Evolutionary conservation across 2,113 vertebrate species (phyloP).

Genomic region (Tonatia bakeri): DNA sequence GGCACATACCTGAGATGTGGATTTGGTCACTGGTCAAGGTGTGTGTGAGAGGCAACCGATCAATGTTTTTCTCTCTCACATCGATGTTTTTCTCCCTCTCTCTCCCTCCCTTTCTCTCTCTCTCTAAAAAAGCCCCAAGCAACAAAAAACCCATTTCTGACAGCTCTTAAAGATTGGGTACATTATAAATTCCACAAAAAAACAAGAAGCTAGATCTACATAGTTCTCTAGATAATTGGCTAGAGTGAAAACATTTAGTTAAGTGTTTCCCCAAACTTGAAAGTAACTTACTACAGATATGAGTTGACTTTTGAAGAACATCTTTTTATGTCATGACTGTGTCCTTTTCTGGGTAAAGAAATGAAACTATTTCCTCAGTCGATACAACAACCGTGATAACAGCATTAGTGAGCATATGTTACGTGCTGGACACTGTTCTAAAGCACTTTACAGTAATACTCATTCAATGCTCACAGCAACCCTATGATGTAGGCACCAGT

Average conservation of each 20-base stretch:
- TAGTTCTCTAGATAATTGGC: neutral
- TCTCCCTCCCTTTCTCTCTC: no score
- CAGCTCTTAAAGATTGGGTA: neutral
- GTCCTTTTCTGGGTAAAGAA: neutral
- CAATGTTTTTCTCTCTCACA: no score
- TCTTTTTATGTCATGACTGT: neutral
- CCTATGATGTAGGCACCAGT: neutral
- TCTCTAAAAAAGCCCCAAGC: no score
- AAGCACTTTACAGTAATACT: neutral
- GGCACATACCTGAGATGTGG: no score
- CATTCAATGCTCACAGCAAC: neutral
- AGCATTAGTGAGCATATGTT: neutral
- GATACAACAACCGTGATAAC: neutral
- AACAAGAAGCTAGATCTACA: neutral
- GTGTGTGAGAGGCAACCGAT: no score
- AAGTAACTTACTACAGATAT: neutral
- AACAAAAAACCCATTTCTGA: neutral
- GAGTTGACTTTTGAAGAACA: neutral
- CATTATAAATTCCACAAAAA: neutral
- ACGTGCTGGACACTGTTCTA: neutral
- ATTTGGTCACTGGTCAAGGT: no score
- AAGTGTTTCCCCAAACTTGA: neutral
- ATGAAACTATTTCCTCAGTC: neutral
- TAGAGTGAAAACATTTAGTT: neutral
- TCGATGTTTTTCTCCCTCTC: no score